Percentiles rank a stretch among this genome's conserved stretches.
Conservation (phyloP, 2,888 invertebrate species). For the Tipula unca region DNA sequence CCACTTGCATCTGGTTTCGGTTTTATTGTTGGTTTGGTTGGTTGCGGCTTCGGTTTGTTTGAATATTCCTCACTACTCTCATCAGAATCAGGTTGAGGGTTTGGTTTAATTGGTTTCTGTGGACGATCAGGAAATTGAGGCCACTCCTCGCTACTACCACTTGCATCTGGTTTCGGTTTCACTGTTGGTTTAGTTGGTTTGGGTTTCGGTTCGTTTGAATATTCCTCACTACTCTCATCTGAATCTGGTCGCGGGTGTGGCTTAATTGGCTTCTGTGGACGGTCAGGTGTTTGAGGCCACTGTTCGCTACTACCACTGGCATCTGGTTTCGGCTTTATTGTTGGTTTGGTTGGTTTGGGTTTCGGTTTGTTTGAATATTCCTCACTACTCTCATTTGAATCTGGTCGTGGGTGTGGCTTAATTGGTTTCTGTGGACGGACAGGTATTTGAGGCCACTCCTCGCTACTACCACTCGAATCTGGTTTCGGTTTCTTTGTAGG, state of each 20-base stretch:
- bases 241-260: neutral
- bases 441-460: neutral
- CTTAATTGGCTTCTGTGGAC: neutral
- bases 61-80: too few species aligned
- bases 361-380: too few species aligned
- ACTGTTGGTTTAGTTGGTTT: too few species aligned
- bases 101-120: neutral
- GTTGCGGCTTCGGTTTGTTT: too few species aligned
- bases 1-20: too few species aligned
- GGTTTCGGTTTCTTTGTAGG: neutral
- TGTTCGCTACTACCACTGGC: neutral
- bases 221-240: too few species aligned
- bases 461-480: neutral
- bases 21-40: too few species aligned
- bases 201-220: neutral
- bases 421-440: neutral
- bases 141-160: neutral
- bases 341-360: too few species aligned
- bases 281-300: neutral
- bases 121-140: neutral
- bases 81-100: neutral
- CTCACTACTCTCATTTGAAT: neutral
- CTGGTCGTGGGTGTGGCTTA: neutral
- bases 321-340: too few species aligned
- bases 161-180: neutral